Base-by-base conservation (phyloP, 2,113 vertebrate genomes). In the Theristicus caerulescens region DNA sequence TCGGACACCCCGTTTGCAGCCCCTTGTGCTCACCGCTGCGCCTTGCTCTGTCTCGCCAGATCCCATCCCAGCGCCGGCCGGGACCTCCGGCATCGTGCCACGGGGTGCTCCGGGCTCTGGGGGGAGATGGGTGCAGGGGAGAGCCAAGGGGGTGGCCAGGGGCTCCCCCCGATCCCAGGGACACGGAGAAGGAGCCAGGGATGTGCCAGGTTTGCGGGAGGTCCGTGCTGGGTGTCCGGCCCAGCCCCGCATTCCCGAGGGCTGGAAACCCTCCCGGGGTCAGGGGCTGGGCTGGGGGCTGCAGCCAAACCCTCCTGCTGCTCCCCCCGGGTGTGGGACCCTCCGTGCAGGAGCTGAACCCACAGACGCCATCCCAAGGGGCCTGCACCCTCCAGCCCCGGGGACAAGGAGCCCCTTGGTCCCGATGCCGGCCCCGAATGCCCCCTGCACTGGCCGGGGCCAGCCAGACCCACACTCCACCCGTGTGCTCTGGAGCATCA, bases 211-310 rank as follows among this genome's bases (percentile, higher is more conserved):
- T 31, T 10, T 67, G 77, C 2, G 66, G 90, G 89, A 85, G 82
- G 92, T 82, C 66, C 21, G 6, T 34, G 79, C 21, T 88, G 94
- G 81, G 76, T 82, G 80, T 94, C 44, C 86, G 1, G 78, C 78
- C 94, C 86, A 79, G 78, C 94, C 94, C 82, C n/a, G 3, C 86
- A 87, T 95, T 95, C 86, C 86, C 61, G 22, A 82, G 57, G 40
- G n/a, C 67, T 90, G 92, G 77, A 83, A 90, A 42, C 14, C 29
- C 0, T 5, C 78, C 82, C 6, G 1, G 52, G 67, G 86, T 66
- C 69, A 91, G 80, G 86, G 79, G 91, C 32, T 76, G 83, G 78
- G 78, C 66, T 74, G 87, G 67, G 87, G 87, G 87, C 94, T 77
- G 69, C 83, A 40, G 83, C 91, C 94, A 90, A 95, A 18, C 13